Evolutionary conservation across 2,888 invertebrate species (phyloP), one percentile per base, ranked within the genome.

Genomic region (Macrosoma leucophasiata): DNA sequence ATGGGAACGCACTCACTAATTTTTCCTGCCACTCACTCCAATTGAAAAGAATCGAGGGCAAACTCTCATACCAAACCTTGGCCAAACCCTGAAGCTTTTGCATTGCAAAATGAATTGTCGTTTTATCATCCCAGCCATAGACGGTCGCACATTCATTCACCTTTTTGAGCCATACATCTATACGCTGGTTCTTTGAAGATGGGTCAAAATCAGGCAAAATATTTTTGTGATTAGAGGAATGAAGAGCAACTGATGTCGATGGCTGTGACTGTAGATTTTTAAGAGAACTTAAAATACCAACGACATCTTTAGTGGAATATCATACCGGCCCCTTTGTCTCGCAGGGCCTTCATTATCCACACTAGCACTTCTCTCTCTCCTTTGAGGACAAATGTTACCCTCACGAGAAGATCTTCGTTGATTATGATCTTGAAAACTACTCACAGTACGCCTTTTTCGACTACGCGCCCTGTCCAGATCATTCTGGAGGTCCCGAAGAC

Each of bases 141-240:
- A 15, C 6, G 10, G 10, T 8, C 2, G 38, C 38, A 32, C 39
- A 43, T 20, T 43, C 29, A 12, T 41, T 44, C 0, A 40, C 36
- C 15, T 43, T 46, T 23, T 29, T 33, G 1, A 42, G 18, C 34
- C 39, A 48, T 1, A 38, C 11, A 14, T 44, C 37, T 3, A 45
- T 38, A 5, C 34, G 33, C 20, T 45, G 43, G 6, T 36, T 43
- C 36, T 44, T 42, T 0, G 24, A 6, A 1, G 46, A 41, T 1
- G 48, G 48, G 14, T 48, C 31, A 29, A 46, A 46, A 5, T 39
- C 30, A 2, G 48, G 43, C 1, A 48, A 3, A 13, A 48, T 44
- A 31, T 45, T 45, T 20, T 43, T 35, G 10, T 26, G 25, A 23
- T 6, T 23, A 3, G 23, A 23, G 12, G 12, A 6, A 12, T 23